Base-by-base conservation (phyloP, 2,888 invertebrate genomes). In the Bombylius discolor region DNA sequence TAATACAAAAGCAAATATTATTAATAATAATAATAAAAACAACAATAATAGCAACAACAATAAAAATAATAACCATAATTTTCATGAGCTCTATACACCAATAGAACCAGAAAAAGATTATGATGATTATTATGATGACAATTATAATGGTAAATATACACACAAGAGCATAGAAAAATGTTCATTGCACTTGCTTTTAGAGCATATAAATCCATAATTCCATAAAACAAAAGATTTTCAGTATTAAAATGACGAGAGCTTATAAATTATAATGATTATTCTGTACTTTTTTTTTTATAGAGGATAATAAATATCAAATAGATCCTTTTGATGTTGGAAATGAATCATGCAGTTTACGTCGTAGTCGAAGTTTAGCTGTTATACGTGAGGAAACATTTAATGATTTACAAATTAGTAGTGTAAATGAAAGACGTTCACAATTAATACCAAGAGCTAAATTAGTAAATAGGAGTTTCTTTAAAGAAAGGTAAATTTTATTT, bases 401-500 rank as follows among this genome's bases (percentile, higher is more conserved):
- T 65, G 84, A 82, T 67, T 78, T 84, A 65, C 81, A 83, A 71
- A 79, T 82, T 66, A 80, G 79, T 63, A 77, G 79, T 63, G 79
- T 81, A 69, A 80, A 81, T 61, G 78, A 80, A 64, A 79, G 83
- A 67, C 78, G 87, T 64, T 84, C 85, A 53, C 88, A 88, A 73
- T 77, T 89, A 57, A 89, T 89, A 73, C 89, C 89, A 58, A 79
- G 89, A 65, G 87, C 87, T 52, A 85, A 85, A 69, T 77, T 89
- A 61, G 85, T 87, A 66, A 86, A 87, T 73, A 83, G 84, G 65
- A 82, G 83, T 73, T 81, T 82, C 69, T 81, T 84, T 69, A 83
- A 82, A 73, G 84, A 85, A 75, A 81, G 85, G 86, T 85, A 76
- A 76, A 61, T 56, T 47, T 23, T 23, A 23, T 23, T 23, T 23